Evolutionary conservation across 1,140 invertebrate genomes (phyloP), one percentile per base, ranked within the genome.

Genomic region (Drosophila varians): DNA sequence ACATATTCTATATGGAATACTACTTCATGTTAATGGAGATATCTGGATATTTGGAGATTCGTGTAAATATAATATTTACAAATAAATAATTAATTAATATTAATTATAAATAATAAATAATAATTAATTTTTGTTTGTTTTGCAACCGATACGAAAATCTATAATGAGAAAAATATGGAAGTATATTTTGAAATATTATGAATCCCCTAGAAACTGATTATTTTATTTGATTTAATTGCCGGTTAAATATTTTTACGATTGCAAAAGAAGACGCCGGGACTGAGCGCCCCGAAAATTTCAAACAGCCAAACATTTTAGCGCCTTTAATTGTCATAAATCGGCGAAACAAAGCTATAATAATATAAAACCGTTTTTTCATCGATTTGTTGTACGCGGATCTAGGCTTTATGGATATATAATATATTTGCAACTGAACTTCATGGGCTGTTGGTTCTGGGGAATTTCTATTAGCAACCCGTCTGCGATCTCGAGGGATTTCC

Each of bases 301-400:
- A 84, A 54, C 76, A 77, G 69, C 25, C 80, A 86, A 86, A 86
- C 80, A 86, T 86, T 86, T 86, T 87, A 87, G 82, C 80, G 73
- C 73, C 38, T 86, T 86, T 86, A 80, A 86, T 86, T 77, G 62
- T 19, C 78, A 80, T 80, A 75, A 84, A 74, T 48, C 31, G 52
- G 9, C 53, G 34, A 51, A 11, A 60, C 18, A 4, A 9, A 28
- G 2, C 34, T 4, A 47, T 31, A 26, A 12, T 18, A 6, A 38
- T 38, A 38, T 16, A 16, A 31, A 5, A 38, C 12, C 36, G 36
- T 38, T 38, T 38, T 16, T 14, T 38, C 25, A 26, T 34, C 7
- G 26, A 38, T 34, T 12, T 58, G 43, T 42, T 21, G 21, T 2
- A 31, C 28, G 12, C 38, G 51, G 45, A 43, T 47, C 43, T 57